These are phyloP conservation scores for Tapirus indicus DNA, from an alignment of 2,797 vertebrate genomes.

Conservation along the genomic window DNA sequence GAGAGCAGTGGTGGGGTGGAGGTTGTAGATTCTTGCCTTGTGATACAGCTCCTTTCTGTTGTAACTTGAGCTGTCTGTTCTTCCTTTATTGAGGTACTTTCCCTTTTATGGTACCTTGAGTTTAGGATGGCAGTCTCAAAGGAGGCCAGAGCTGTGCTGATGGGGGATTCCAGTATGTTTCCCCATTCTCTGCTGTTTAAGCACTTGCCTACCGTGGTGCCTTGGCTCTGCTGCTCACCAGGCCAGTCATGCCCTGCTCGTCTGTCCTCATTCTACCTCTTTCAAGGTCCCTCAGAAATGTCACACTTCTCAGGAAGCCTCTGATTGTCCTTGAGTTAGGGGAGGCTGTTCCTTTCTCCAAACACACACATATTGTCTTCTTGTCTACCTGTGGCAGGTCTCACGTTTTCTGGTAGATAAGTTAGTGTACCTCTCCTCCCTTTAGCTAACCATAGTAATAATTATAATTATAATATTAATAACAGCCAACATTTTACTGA, in stretches of 20 bases:
- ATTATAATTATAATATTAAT: not conserved
- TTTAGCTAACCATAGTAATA: not conserved
- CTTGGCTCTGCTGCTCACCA: not conserved
- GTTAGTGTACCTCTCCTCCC: not conserved
- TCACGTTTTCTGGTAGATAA: not conserved
- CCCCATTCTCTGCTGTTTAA: not conserved
- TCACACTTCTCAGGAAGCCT: not conserved
- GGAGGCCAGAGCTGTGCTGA: not conserved
- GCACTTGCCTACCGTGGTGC: not conserved
- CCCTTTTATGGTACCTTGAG: not conserved
- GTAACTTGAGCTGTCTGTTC: conserved; percentile 21
- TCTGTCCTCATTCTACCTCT: not conserved
- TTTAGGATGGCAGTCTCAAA: not conserved
- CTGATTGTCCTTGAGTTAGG: not conserved
- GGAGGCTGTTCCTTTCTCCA: not conserved
- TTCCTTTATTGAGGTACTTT: conserved; percentile 14
- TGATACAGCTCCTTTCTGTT: not conserved
- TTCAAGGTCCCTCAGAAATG: not conserved
- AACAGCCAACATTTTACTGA: not conserved
- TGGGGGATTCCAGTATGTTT: not conserved
- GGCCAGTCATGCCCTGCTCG: not conserved
- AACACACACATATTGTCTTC: not conserved
- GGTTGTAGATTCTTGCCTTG: not conserved
- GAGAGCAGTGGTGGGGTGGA: not conserved
- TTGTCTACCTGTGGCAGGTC: not conserved